Percentiles rank a stretch among this genome's conserved stretches.
Conservation (phyloP, 2,888 invertebrate genomes). For the Drosophila putrida region DNA sequence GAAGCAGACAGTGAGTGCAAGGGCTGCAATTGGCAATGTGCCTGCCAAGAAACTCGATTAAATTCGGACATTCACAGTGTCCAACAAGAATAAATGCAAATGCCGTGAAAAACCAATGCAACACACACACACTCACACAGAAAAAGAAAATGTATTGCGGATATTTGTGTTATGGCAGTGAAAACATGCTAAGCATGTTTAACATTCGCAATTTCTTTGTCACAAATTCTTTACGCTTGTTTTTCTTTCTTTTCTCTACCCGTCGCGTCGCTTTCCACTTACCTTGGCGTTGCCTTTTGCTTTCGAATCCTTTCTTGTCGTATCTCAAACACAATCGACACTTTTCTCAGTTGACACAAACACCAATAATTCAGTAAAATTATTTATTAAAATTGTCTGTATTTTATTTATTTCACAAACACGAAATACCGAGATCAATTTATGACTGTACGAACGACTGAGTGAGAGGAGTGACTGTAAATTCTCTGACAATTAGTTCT, state of each 20-base stretch:
- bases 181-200: conserved; percentile 19
- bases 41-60: conserved; percentile 36
- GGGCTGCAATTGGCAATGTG: conserved; percentile 61
- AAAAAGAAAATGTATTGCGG: conserved; percentile 19
- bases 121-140: conserved; percentile 4
- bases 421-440: conserved; percentile 53
- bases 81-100: conserved; percentile 13
- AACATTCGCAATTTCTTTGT: conserved; percentile 52
- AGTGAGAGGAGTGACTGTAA: too few species aligned
- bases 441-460: conserved; percentile 47
- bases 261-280: conserved; percentile 61
- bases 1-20: conserved; percentile 19
- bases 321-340: conserved; percentile 27
- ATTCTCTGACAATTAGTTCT: too few species aligned
- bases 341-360: conserved; percentile 25
- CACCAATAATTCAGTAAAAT: conserved; percentile 17
- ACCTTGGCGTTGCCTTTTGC: conserved; percentile 35
- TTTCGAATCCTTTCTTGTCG: not conserved
- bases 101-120: conserved; percentile 43
- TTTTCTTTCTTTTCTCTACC: conserved; percentile 45
- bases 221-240: conserved; percentile 40
- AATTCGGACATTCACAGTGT: conserved; percentile 1
- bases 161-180: conserved; percentile 26
- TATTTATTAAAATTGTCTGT: conserved; percentile 20
- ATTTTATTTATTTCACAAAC: conserved; percentile 45